Conservation (phyloP, 2,797 vertebrate species). For the Xenentodon cancila region DNA sequence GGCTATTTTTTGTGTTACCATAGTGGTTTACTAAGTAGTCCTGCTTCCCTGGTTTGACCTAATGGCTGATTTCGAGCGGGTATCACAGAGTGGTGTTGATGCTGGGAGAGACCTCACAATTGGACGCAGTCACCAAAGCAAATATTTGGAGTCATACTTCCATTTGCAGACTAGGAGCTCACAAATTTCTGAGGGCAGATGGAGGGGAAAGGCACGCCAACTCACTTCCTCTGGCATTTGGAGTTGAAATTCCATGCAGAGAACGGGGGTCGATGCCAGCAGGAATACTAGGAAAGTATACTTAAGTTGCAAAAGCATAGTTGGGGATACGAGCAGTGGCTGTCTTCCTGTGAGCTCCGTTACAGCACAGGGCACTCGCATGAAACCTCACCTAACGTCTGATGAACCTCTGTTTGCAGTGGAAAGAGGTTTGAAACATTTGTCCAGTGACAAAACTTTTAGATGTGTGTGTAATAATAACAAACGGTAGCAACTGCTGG, state of each 20-base stretch:
- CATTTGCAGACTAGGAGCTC: constrained; percentile 37
- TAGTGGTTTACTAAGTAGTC: constrained; percentile 42
- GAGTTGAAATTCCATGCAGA: not conserved
- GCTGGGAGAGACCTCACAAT: constrained; percentile 53
- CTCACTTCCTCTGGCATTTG: constrained; percentile 10
- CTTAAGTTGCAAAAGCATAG: not conserved
- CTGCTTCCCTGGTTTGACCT: constrained; percentile 45
- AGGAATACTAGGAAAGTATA: constrained; percentile 3
- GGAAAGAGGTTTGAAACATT: not conserved
- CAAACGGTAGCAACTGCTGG: constrained; percentile 22
- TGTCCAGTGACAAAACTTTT: not conserved
- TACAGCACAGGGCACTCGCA: not conserved
- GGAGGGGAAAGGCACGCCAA: not conserved
- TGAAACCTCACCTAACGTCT: not conserved
- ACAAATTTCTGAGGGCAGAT: constrained; percentile 26
- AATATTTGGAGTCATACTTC: constrained; percentile 57
- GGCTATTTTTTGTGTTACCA: constrained; percentile 39
- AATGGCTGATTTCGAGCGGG: constrained; percentile 40
- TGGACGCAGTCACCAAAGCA: constrained; percentile 51
- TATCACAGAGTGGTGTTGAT: constrained; percentile 37
- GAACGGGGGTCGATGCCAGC: not conserved
- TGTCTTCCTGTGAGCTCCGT: not conserved
- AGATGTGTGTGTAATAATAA: constrained; percentile 5
- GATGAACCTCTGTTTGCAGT: not conserved
- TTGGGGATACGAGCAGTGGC: not conserved